Evolutionary conservation across 2,797 vertebrate species (phyloP), one percentile per base, ranked within the genome.

Genomic region (Sus cebifrons): DNA sequence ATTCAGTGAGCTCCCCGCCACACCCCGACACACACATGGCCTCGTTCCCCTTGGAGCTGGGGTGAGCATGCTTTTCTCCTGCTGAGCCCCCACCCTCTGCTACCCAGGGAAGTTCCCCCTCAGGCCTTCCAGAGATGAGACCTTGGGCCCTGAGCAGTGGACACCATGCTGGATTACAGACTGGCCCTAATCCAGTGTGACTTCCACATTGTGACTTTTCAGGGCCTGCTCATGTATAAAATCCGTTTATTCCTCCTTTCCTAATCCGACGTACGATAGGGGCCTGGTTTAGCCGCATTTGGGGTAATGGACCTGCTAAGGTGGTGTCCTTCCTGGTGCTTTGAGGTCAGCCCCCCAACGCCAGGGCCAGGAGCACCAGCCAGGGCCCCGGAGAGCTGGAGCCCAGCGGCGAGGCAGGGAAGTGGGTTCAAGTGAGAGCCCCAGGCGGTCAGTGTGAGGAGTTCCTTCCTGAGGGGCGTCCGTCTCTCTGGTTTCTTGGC

Each of bases 211-310:
- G 83, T 83, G 88, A 90, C 85, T 97, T 85, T 68, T 62, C 1
- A 11, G 92, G 88, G 82, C 82, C 82, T 54, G 3, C 56, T 82
- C 29, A 0, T 74, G 96, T 96, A 95, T 90, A 64, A 74, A 89
- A 62, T 56, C 74, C 85, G 36, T 96, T 96, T 93, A 75, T 82
- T 95, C 86, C 23, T 20, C 15, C 23, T 54, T 92, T 91, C 93
- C 25, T 83, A 49, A 54, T 40, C 36, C 32, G 27, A 0, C 32
- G 29, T 65, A 0, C 9, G 64, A 29, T 82, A 54, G 9, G 0
- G 0, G 65, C 65, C 40, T 23, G 75, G 67, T 20, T 75, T 29
- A 62, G 73, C 77, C 32, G 11, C 23, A 25, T 0, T 1, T 5
- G 16, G 11, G 79, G 40, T 20, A 54, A 64, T 17, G 49, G 15